These are phyloP conservation scores for Anas platyrhynchos DNA, from an alignment of 2,113 vertebrate genomes.

Conservation along the genomic window DNA sequence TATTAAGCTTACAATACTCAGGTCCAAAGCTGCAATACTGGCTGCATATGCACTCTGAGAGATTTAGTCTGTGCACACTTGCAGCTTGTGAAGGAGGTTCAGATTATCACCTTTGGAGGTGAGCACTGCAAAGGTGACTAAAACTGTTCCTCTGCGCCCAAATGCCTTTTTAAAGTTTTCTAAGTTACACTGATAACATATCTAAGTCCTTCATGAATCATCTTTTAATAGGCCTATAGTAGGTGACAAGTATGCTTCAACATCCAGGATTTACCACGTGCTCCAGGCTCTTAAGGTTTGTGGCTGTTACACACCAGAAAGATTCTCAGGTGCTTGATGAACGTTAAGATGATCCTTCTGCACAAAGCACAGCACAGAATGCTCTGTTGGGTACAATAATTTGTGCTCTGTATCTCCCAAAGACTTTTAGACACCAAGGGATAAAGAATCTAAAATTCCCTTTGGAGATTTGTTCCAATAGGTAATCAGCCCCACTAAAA, in stretches of 20 bases:
- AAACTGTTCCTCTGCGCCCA: not conserved
- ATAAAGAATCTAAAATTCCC: not conserved
- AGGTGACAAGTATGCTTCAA: not conserved
- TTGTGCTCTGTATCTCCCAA: not conserved
- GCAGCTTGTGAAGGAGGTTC: not conserved
- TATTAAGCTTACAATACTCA: not conserved
- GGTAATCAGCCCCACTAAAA: not conserved
- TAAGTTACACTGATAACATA: not conserved
- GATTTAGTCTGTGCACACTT: not conserved
- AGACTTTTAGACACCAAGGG: not conserved
- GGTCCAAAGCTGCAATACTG: not conserved
- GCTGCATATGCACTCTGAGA: not conserved
- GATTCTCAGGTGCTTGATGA: not conserved
- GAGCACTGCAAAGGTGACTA: not conserved
- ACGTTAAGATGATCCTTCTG: too few relatives aligned
- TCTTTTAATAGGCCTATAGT: not conserved
- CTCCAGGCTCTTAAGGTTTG: not conserved
- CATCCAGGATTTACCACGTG: not conserved
- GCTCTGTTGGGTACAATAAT: not conserved
- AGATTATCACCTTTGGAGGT: not conserved
- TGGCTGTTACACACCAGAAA: not conserved
- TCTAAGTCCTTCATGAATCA: not conserved
- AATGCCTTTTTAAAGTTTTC: not conserved
- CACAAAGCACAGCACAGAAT: not conserved
- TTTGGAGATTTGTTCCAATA: not conserved